Percentiles rank a stretch among this genome's conserved stretches.
These are phyloP conservation scores for Spilogale gracilis DNA, from an alignment of 2,113 vertebrate species.

Conservation along the genomic window DNA sequence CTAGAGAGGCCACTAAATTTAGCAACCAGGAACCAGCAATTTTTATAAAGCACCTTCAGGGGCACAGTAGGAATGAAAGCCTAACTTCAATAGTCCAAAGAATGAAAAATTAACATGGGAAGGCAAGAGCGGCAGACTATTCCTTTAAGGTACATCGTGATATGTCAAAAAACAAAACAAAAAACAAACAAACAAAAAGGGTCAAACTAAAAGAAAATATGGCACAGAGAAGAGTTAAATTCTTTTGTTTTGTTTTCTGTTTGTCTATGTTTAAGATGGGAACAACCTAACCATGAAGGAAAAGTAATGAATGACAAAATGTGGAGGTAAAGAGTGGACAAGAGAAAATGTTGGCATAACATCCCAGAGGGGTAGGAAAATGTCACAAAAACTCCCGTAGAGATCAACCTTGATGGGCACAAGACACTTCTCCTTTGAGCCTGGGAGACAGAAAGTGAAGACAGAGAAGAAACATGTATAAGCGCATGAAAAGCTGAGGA, in stretches of 20 bases:
- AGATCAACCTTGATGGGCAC: not conserved
- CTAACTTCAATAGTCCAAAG: not conserved
- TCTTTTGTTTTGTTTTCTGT: not conserved
- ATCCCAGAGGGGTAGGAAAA: not conserved
- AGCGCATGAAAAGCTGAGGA: not conserved
- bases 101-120: not conserved
- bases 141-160: not conserved
- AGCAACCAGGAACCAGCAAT: not conserved
- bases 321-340: not conserved
- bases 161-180: not conserved
- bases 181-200: not conserved
- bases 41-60: not conserved
- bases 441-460: not conserved
- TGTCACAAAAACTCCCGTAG: not conserved
- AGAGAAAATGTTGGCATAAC: not conserved
- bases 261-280: not conserved
- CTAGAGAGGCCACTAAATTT: not conserved
- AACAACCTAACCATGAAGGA: constrained; percentile 7
- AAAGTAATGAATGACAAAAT: constrained; percentile 38
- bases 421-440: not conserved
- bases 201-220: not conserved
- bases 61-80: not conserved
- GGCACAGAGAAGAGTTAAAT: not conserved
- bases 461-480: not conserved
- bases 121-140: not conserved